Evolutionary conservation across 92 coral and sea anemone genomes (phyloP).

Genomic region (Umimayanthus chanpuru): DNA sequence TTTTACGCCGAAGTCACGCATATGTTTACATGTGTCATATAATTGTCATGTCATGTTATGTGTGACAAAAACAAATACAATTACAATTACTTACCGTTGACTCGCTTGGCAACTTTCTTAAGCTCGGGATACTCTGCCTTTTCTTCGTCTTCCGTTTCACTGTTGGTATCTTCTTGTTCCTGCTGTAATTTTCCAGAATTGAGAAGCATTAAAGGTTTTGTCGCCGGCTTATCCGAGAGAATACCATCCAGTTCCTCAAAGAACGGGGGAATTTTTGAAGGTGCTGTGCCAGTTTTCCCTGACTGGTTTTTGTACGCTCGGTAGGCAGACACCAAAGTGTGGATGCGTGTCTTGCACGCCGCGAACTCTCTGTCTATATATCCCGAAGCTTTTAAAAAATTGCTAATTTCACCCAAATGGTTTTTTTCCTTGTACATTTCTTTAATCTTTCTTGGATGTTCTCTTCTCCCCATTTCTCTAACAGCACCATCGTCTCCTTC

Average conservation of each 20-base stretch:
- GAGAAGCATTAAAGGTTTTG: conserved; percentile 35
- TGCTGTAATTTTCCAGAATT: conserved; percentile 32
- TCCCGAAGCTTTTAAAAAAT: neutral
- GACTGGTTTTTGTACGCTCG: neutral
- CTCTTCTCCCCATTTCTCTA: conserved; percentile 37
- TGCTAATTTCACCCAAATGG: conserved; percentile 10
- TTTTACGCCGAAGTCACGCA: neutral
- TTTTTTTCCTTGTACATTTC: conserved; percentile 3
- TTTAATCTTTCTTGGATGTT: conserved; percentile 5
- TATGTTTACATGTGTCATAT: neutral
- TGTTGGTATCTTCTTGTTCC: conserved; percentile 2
- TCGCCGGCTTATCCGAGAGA: too few species aligned
- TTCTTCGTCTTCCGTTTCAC: conserved; percentile 20
- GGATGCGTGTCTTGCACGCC: conserved; percentile 4
- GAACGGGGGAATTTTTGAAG: conserved; percentile 9
- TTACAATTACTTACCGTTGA: conserved; percentile 14
- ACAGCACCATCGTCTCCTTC: conserved; percentile 23
- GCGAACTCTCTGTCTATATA: neutral
- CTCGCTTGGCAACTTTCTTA: conserved; percentile 5
- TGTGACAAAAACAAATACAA: neutral
- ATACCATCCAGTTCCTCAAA: too few species aligned
- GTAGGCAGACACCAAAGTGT: conserved; percentile 5
- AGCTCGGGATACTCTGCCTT: neutral
- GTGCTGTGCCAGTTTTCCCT: neutral
- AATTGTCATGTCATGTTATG: neutral